Evolutionary conservation across 2,113 vertebrate species (phyloP), one percentile per base, ranked within the genome.

Genomic region (Carollia perspicillata): DNA sequence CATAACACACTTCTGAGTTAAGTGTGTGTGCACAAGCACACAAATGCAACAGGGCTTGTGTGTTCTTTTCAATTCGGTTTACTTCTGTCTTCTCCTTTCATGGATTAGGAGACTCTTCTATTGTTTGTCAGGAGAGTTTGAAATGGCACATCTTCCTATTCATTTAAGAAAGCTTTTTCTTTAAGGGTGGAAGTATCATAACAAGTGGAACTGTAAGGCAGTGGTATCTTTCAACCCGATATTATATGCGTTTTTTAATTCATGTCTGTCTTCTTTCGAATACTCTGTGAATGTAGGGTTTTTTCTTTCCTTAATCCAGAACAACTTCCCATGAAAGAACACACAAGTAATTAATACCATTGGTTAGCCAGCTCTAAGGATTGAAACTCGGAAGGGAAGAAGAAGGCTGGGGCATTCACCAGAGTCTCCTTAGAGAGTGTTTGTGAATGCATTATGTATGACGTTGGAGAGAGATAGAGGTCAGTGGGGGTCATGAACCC

Each of bases 321-420:
- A 78, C 65, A 88, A 18, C 40, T 93, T 71, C 47, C 30, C 44
- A 90, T 81, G 28, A 53, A 37, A 79, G n/a, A 35, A 47, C 63
- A 26, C 37, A 84, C n/a, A 93, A 51, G 37, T 90, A 87, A 79
- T 94, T 84, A 71, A 53, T 95, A 79, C 60, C 9, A 66, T 58
- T 81, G 30, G 22, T 90, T 74, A 88, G 77, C 72, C 85, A 93
- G 22, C 83, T 94, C 68, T 33, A 72, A 12, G 20, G 49, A 23
- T 86, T 35, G 30, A 9, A 94, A 78, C n/a, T 55, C 10, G 28
- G 33, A 63, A 75, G 55, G 78, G 51, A 89, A 42, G 35, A 55
- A 23, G 12, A 63, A 7, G 28, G 22, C 60, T 30, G 12, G 60
- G 28, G 28, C 30, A 74, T 71, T 95, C 68, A 84, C 30, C 63